Evolutionary conservation across 2,113 vertebrate genomes (phyloP), one percentile per base, ranked within the genome.

Genomic region (Parotia lawesii): DNA sequence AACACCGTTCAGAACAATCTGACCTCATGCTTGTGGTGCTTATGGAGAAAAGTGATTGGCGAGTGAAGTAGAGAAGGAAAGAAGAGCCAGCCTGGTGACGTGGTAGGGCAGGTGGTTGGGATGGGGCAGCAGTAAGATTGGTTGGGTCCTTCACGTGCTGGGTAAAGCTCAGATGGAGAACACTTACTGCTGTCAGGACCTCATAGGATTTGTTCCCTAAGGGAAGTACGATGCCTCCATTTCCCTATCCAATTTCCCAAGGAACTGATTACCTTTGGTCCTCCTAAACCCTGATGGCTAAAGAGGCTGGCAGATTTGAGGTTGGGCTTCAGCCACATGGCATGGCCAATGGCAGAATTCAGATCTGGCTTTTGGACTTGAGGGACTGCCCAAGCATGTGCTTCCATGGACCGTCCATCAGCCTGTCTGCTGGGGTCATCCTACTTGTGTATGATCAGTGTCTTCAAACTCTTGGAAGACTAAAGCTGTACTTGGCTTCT

Each of bases 211-310:
- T 73, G 25, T 54, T 91, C 25, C 38, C 42, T 8, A 33, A 53
- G 35, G n/a, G 16, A 83, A 58, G 12, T 3, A 57, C 0, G 0
- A 18, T 45, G 18, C 20, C n/a, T 50, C 78, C 1, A 0, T 53
- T 66, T 61, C n/a, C 10, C 58, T 62, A 19, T 17, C 15, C 10
- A 31, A 3, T 47, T 60, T 85, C 38, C 51, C 29, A 76, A 53
- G 27, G n/a, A 77, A 56, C 9, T 38, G 33, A 33, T 65, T 53
- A 21, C 19, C 11, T 81, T 21, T 47, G n/a, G 44, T 60, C 23
- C 48, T 88, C 19, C 24, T 51, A 85, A 70, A 31, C 24, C 20
- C 44, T 60, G 28, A 48, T 48, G 35, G 48, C 48, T 76, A 35
- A 42, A 48, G 40, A 37, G 10, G 47, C n/a, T 4, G 10, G 31